Conservation (phyloP, 2,113 vertebrate genomes). For the Ochotona curzoniae region DNA sequence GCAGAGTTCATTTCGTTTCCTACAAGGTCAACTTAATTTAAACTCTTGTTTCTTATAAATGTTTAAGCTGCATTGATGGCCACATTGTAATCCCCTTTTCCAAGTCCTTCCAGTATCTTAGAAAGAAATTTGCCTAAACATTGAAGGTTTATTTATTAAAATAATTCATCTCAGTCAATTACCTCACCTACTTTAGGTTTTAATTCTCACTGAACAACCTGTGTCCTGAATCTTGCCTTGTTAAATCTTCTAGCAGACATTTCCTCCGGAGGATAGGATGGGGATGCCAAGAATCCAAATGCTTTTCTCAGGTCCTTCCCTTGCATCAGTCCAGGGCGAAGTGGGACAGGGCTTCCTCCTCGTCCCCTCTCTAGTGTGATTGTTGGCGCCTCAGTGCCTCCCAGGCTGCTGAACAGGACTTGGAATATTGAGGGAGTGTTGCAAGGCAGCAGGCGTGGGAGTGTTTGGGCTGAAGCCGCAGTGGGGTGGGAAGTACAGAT, state of each 20-base stretch:
- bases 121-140: conserved; percentile 26
- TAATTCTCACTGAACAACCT: conserved; percentile 4
- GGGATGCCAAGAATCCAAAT: background rate
- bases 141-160: conserved; percentile 34
- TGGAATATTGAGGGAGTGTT: background rate
- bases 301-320: background rate
- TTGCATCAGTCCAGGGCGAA: background rate
- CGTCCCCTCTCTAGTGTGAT: background rate
- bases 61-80: conserved; percentile 32
- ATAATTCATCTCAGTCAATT: conserved; percentile 2
- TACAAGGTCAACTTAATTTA: background rate
- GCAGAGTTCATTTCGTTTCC: conserved; percentile 5
- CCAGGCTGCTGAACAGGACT: background rate
- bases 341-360: background rate
- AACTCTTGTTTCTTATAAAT: conserved; percentile 9
- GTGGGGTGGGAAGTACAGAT: background rate
- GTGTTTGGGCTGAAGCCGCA: too few relatives aligned
- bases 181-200: background rate
- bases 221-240: background rate
- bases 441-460: background rate
- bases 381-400: background rate
- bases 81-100: background rate
- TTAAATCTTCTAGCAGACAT: background rate
- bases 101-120: conserved; percentile 37
- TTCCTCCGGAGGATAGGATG: background rate